Conservation (phyloP, 2,113 vertebrate genomes). For the Cygnus atratus region DNA sequence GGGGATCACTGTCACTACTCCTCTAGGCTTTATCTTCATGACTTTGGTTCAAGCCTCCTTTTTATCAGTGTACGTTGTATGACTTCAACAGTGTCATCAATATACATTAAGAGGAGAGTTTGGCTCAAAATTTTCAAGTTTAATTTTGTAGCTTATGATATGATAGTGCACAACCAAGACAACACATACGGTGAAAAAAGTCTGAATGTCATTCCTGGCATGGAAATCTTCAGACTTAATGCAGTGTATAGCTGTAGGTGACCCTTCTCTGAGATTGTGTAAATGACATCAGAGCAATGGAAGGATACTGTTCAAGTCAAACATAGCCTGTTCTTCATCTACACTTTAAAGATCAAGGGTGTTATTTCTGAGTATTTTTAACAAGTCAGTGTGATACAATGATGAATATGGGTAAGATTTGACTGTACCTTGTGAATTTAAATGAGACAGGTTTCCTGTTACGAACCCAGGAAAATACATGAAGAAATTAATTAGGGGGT, state of each 20-base stretch:
- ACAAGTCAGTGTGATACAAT: background rate
- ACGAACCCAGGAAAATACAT: background rate
- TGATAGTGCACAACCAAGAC: background rate
- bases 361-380: background rate
- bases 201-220: background rate
- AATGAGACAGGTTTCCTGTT: background rate
- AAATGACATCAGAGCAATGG: background rate
- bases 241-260: background rate
- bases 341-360: background rate
- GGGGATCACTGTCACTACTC: background rate
- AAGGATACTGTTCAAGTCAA: background rate
- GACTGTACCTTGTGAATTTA: background rate
- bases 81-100: background rate
- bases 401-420: background rate
- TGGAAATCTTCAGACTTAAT: background rate
- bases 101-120: background rate
- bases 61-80: rapidly evolving
- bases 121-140: background rate
- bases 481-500: background rate
- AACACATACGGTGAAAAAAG: background rate
- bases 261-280: background rate
- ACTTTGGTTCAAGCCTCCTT: background rate
- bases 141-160: background rate
- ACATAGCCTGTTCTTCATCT: background rate
- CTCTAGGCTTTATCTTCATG: background rate